Evolutionary conservation across 2,113 vertebrate genomes (phyloP).

Genomic region (Sinocyclocheilus grahami): DNA sequence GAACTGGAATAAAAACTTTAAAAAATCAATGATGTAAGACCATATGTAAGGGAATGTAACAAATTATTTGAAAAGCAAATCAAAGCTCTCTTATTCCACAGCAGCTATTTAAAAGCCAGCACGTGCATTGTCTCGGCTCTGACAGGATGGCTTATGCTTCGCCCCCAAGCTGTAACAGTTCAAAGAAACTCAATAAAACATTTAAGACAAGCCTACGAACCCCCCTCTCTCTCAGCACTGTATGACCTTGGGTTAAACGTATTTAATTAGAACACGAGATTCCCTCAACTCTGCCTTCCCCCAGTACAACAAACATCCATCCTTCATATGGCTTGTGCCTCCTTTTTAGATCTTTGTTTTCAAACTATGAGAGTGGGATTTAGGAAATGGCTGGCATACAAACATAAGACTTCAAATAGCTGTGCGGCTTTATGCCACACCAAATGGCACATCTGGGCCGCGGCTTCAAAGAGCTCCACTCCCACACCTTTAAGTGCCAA

Average conservation of each 20-base stretch:
- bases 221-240: constrained; percentile 46
- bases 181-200: constrained; percentile 74
- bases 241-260: constrained; percentile 72
- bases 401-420: constrained; percentile 38
- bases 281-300: constrained; percentile 54
- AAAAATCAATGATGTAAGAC: not conserved
- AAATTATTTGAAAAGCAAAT: constrained; percentile 16
- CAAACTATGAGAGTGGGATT: constrained; percentile 28
- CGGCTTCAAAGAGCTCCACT: constrained; percentile 37
- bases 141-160: constrained; percentile 12
- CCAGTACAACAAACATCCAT: constrained; percentile 58
- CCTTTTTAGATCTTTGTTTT: constrained; percentile 10
- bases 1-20: not conserved
- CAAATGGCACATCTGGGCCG: constrained; percentile 43
- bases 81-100: not conserved
- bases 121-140: constrained; percentile 2
- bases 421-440: constrained; percentile 19
- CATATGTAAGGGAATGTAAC: not conserved
- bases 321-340: not conserved
- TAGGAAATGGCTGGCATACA: not conserved
- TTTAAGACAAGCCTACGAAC: constrained; percentile 67
- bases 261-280: constrained; percentile 72
- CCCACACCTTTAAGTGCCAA: constrained; percentile 45
- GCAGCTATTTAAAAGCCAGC: not conserved
- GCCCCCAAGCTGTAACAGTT: constrained; percentile 54